Conservation (phyloP, 2,888 invertebrate species). For the Craniophora ligustri region DNA sequence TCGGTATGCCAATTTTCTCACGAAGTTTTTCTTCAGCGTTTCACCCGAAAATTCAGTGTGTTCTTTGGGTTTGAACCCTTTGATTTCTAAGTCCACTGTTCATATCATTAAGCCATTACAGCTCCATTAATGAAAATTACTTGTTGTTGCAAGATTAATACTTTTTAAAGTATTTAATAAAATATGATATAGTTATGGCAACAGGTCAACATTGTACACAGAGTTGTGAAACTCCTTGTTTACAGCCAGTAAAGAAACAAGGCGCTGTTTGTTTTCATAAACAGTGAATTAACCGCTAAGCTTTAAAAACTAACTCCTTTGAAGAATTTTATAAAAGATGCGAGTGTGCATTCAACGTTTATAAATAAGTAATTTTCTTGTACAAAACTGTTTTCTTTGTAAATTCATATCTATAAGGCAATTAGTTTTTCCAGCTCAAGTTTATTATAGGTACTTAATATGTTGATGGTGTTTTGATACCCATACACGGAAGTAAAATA, state of each 20-base stretch:
- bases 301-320: conserved; percentile 79
- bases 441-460: conserved; percentile 32
- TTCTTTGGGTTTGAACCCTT: too few relatives aligned
- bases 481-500: conserved; percentile 62
- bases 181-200: too few relatives aligned
- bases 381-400: conserved; percentile 67
- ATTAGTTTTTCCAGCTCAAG: conserved; percentile 40
- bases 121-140: too few relatives aligned
- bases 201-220: conserved; percentile 1
- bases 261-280: conserved; percentile 66
- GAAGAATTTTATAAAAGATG: conserved; percentile 72
- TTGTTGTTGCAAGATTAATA: too few relatives aligned
- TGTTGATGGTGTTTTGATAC: conserved; percentile 29
- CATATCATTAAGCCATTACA: too few relatives aligned
- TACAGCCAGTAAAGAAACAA: conserved; percentile 28
- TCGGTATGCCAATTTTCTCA: too few relatives aligned
- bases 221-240: conserved; percentile 26
- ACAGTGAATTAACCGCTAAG: conserved; percentile 78
- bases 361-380: conserved; percentile 68
- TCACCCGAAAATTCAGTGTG: too few relatives aligned
- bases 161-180: too few relatives aligned
- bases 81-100: too few relatives aligned
- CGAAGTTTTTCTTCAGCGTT: too few relatives aligned
- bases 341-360: conserved; percentile 70
- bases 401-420: conserved; percentile 54